Base-by-base conservation (phyloP, 2,888 invertebrate genomes). In the Theristus sp. region DNA sequence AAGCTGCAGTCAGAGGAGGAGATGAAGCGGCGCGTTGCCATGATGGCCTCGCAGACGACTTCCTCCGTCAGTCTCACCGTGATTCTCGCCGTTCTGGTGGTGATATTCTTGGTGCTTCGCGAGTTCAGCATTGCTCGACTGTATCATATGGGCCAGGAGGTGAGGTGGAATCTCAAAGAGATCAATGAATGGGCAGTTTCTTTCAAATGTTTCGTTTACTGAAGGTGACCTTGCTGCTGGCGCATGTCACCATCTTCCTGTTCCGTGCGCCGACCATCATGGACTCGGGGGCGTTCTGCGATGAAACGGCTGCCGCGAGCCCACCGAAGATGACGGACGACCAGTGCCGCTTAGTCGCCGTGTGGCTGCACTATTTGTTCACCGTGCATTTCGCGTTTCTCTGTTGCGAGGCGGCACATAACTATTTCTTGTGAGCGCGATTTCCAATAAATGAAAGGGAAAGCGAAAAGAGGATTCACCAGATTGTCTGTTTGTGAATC, bases 271-370 rank as follows among this genome's bases (percentile, higher is more conserved):
- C 55, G 6, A 55, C 55, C 2, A 24, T 55, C 2, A 28, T 55
- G 55, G 55, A 55, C 55, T 22, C 28, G 6, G 55, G 55, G 6
- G 55, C 55, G 24, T 55, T 55, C 55, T 55, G 55, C 55, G 55
- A 55, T 22, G 13, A 3, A 3, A 24, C 13, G 2, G 55, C 55
- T 27, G 26, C 22, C 25, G 2, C 17, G 6, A 17, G 6, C 2
- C 55, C 55, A 28, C 55, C 55, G 29, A 55, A 55, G n/a, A 28
- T 55, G 13, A 55, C 22, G 26, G 55, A 55, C 25, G 3, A 6
- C 6, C 20, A 13, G 2, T 55, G 55, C 27, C 25, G 24, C 20
- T 3, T 55, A 6, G 24, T 26, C 6, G 55, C 26, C 20, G 27
- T 55, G 6, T 10, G 3, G 13, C 55, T 55, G 27, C 55, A 55